Conservation (phyloP, 2,113 vertebrate species). For the Tiliqua scincoides region DNA sequence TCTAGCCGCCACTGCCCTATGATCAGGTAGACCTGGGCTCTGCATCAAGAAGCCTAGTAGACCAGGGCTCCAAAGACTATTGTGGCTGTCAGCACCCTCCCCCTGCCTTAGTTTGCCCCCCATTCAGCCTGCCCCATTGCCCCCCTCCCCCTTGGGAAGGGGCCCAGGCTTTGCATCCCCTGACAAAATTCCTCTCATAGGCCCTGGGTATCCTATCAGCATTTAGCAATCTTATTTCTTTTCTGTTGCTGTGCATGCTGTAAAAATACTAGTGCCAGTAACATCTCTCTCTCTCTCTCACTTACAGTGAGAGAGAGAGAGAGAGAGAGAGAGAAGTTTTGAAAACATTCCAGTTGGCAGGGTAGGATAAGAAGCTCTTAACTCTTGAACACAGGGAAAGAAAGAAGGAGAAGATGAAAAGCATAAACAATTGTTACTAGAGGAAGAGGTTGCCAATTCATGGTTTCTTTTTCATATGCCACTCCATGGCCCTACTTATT, state of each 20-base stretch:
- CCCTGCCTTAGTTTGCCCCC: too few relatives aligned
- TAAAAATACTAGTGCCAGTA: not conserved
- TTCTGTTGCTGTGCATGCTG: not conserved
- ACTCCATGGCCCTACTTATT: not conserved
- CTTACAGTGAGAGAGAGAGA: too few relatives aligned
- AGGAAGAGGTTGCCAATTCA: not conserved
- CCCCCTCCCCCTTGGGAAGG: too few relatives aligned
- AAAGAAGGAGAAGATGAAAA: not conserved
- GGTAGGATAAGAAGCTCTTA: not conserved
- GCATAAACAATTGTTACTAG: not conserved
- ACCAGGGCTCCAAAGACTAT: too few relatives aligned
- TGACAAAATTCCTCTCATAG: too few relatives aligned
- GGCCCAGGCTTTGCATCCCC: too few relatives aligned
- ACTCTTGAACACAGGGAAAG: not conserved
- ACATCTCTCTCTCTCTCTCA: not conserved
- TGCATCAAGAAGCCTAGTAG: too few relatives aligned
- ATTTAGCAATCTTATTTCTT: not conserved
- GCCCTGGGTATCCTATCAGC: not conserved
- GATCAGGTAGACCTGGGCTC: too few relatives aligned
- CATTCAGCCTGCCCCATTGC: too few relatives aligned
- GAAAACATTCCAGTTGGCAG: constrained; percentile 1
- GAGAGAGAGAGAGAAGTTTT: not conserved
- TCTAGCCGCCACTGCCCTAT: too few relatives aligned
- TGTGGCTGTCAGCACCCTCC: too few relatives aligned
- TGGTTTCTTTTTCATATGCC: not conserved